Evolutionary conservation across 1,140 invertebrate genomes (phyloP), one percentile per base, ranked within the genome.

Genomic region (Musca vetustissima): DNA sequence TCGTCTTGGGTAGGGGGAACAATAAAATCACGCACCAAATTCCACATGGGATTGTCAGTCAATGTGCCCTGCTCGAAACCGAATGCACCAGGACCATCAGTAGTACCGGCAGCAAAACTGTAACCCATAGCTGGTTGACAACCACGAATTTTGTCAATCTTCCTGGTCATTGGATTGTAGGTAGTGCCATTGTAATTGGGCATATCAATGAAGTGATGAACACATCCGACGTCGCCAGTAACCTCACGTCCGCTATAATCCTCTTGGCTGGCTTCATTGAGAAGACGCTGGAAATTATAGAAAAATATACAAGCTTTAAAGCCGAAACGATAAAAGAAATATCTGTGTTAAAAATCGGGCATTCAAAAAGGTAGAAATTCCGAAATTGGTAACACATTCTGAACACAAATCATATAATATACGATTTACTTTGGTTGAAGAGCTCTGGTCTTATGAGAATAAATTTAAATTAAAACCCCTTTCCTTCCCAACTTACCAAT

Each of bases 101-200:
- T 97, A 1, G 95, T 97, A 15, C 96, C 96, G 0, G 95, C 95
- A 3, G 94, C 95, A 83, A 97, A 97, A 79, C 93, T 95, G 83
- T 95, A 96, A 0, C 95, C 95, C 92, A 97, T 93, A 0, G 94
- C 93, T 9, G 94, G 91, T 4, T 87, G 76, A 79, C 95, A 98
- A 0, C 93, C 93, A 0, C 80, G 84, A 0, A 90, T 89, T 85
- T 84, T 76, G 65, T 89, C 85, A 66, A 84, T 76, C 15, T 82
- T 84, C 49, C 84, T 81, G 0, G 84, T 86, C 9, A 86, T 83
- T 2, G 86, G 83, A 70, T 89, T 89, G 69, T 87, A 89, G 21
- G 86, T 85, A 7, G 80, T 81, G 1, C 86, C 87, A 19, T 77
- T 83, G 71, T 90, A 84, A 43, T 88, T 85, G 1, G 92, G 88